Evolutionary conservation across 2,113 vertebrate genomes (phyloP).

Genomic region (Calypte anna): DNA sequence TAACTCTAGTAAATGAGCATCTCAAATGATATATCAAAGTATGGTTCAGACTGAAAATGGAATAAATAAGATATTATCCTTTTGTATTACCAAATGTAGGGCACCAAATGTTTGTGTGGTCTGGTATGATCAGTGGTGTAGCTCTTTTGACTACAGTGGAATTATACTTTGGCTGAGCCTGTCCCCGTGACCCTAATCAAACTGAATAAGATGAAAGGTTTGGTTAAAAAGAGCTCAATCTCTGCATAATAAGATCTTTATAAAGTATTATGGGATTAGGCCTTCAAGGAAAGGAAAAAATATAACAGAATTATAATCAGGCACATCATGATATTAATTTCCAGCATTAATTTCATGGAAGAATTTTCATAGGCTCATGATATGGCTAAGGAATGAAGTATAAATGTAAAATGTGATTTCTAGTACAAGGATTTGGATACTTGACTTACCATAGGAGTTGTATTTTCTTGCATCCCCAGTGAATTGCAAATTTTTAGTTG

Average conservation of each 20-base stretch:
- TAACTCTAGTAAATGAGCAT: background rate
- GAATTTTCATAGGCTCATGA: background rate
- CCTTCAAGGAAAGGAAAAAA: background rate
- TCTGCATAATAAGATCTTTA: slow-evolving; percentile 55
- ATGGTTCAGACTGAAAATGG: background rate
- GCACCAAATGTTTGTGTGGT: slow-evolving; percentile 50
- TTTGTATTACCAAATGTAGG: slow-evolving; percentile 56
- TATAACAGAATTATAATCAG: slow-evolving; percentile 43
- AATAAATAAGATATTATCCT: slow-evolving; percentile 22
- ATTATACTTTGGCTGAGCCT: slow-evolving; percentile 53
- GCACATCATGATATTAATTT: background rate
- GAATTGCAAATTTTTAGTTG: background rate
- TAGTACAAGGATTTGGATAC: background rate
- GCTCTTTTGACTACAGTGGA: slow-evolving; percentile 27
- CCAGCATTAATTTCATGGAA: slow-evolving; percentile 14
- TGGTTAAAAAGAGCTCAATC: slow-evolving; percentile 30
- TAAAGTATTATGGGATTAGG: slow-evolving; percentile 63
- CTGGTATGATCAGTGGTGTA: background rate
- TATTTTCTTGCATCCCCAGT: background rate
- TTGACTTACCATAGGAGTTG: background rate
- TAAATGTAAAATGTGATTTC: slow-evolving; percentile 1
- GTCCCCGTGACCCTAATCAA: slow-evolving; percentile 62
- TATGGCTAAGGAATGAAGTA: background rate
- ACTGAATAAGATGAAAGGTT: slow-evolving; percentile 46
- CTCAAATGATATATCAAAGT: background rate